Evolutionary conservation across 2,797 vertebrate genomes (phyloP).

Genomic region (Ispidina lecontei): DNA sequence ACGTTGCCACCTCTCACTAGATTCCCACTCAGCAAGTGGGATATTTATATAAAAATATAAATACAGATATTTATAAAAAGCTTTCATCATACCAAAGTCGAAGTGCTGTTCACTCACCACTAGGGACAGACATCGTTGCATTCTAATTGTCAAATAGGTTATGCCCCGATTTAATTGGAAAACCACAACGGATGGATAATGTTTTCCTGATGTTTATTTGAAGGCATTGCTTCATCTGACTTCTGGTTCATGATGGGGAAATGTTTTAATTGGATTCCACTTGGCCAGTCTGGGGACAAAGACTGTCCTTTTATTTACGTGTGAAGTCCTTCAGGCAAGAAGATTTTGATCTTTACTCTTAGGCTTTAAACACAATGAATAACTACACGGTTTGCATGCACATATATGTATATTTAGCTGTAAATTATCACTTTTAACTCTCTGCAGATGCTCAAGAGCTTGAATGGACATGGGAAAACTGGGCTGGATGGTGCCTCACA

Average conservation of each 20-base stretch:
- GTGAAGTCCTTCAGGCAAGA: constrained; percentile 9
- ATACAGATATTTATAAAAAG: too few species aligned
- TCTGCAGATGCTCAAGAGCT: background rate
- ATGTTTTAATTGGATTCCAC: constrained; percentile 34
- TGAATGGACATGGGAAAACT: constrained; percentile 1
- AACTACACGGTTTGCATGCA: background rate
- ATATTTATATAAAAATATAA: background rate
- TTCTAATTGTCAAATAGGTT: constrained; percentile 37
- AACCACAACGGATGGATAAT: constrained; percentile 12
- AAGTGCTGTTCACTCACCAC: constrained; percentile 31
- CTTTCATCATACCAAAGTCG: background rate
- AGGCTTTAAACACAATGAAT: background rate
- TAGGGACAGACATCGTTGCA: background rate
- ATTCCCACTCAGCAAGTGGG: background rate
- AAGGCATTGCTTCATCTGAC: constrained; percentile 4
- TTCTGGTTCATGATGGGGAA: constrained; percentile 15
- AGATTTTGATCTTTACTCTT: background rate
- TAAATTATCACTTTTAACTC: background rate
- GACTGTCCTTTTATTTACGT: constrained; percentile 7
- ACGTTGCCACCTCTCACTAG: background rate
- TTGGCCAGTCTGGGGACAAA: background rate
- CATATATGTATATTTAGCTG: background rate
- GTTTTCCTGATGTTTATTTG: constrained; percentile 12
- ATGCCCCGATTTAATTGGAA: constrained; percentile 49
- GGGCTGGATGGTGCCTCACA: background rate